These are phyloP conservation scores for Temnothorax nylanderi DNA, from an alignment of 1,140 invertebrate genomes.

Conservation along the genomic window DNA sequence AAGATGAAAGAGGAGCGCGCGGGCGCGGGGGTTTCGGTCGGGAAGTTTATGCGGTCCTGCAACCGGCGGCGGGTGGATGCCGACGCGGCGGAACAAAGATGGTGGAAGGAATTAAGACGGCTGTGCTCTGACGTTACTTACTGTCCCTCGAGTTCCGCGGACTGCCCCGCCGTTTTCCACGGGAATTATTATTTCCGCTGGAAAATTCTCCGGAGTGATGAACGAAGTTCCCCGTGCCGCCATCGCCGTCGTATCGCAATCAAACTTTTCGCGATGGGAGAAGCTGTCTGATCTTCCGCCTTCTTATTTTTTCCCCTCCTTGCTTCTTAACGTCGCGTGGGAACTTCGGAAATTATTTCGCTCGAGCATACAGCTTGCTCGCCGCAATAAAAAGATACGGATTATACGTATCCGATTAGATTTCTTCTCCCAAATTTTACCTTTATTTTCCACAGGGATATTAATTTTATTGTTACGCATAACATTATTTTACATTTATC, in stretches of 20 bases:
- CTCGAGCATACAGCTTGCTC: neutral
- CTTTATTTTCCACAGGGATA: neutral
- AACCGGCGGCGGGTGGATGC: conserved; percentile 20
- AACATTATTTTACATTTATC: neutral
- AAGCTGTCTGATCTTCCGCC: conserved; percentile 54
- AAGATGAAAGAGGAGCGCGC: conserved; percentile 70
- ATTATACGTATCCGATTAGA: conserved; percentile 14
- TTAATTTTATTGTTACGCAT: neutral
- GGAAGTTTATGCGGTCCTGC: conserved; percentile 43
- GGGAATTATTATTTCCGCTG: conserved; percentile 73
- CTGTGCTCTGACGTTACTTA: conserved; percentile 61
- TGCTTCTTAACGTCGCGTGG: conserved; percentile 21
- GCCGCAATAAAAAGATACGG: conserved; percentile 10
- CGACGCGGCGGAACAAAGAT: conserved; percentile 60
- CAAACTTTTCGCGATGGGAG: conserved; percentile 68
- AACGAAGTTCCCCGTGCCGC: conserved; percentile 57
- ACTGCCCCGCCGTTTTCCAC: conserved; percentile 67
- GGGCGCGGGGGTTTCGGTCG: neutral
- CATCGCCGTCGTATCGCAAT: conserved; percentile 50
- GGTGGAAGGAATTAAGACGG: conserved; percentile 75
- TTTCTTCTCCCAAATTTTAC: conserved; percentile 13
- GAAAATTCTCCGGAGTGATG: conserved; percentile 61
- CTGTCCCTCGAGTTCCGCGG: conserved; percentile 52
- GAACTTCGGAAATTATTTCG: conserved; percentile 53
- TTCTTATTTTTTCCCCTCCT: conserved; percentile 20